These are phyloP conservation scores for Arvicanthis niloticus DNA, from an alignment of 2,113 vertebrate species.

Conservation along the genomic window DNA sequence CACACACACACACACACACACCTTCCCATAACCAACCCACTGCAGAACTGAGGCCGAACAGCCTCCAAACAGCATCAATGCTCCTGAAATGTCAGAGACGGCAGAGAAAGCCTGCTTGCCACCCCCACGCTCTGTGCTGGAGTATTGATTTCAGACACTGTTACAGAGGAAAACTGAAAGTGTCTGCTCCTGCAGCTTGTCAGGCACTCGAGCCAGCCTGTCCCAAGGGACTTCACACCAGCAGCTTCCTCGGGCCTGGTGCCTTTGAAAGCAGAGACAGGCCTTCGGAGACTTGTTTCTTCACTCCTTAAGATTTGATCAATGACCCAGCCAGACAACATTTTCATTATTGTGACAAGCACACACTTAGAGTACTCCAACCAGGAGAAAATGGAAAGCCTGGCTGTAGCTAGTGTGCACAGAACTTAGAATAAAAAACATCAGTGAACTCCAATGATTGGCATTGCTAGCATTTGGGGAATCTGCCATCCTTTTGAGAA, in stretches of 20 bases:
- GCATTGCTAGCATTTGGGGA: not conserved
- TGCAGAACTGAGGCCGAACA: not conserved
- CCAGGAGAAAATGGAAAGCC: not conserved
- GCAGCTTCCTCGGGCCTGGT: not conserved
- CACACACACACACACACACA: not conserved
- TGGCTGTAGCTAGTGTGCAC: not conserved
- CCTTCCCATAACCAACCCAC: rapidly evolving
- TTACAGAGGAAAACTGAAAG: constrained; percentile 87
- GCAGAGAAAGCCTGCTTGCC: not conserved
- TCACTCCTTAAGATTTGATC: constrained; percentile 44
- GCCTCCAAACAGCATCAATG: not conserved
- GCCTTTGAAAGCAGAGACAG: constrained; percentile 24
- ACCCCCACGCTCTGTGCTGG: constrained; percentile 82
- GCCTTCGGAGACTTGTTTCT: constrained; percentile 45
- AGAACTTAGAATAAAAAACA: constrained; percentile 22
- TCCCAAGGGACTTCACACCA: not conserved
- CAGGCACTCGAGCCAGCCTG: constrained; percentile 56
- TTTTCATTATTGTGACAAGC: constrained; percentile 54
- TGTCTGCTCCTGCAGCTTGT: constrained; percentile 84
- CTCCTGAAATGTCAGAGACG: constrained; percentile 56
- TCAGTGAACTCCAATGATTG: not conserved
- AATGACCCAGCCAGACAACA: constrained; percentile 25
- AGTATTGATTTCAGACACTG: constrained; percentile 90
- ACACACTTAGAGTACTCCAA: rapidly evolving
- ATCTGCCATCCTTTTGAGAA: not conserved